Evolutionary conservation across 2,113 vertebrate species (phyloP), one percentile per base, ranked within the genome.

Genomic region (Cathartes aura): DNA sequence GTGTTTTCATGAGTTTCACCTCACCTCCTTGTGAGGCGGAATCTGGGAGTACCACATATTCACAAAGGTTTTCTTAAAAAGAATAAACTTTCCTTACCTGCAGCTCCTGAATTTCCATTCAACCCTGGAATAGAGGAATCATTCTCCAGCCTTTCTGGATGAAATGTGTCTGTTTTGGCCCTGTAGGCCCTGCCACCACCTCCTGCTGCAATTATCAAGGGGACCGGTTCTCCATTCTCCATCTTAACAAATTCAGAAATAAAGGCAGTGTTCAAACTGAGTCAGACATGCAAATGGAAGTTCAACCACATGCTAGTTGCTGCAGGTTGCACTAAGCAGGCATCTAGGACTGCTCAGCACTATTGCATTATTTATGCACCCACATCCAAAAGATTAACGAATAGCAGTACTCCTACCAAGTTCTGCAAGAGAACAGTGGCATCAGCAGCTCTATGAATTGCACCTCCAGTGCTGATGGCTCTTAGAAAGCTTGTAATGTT

Each of bases 171-270:
- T 82, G 97, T 98, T 97, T 98, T 99, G 90, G 98, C 98, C 94
- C 98, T 99, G 89, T 99, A 99, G 89, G 99, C 99, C 71, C 99
- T 98, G 89, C 99, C 99, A 11, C 99, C 99, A 83, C 99, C 99
- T 13, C 99, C 99, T 36, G 99, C 99, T 68, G 99, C 99, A 81
- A 99, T 98, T 97, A 99, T 98, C 95, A 99, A 98, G 58, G 99
- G 99, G 62, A 98, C 92, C 0, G 99, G 98, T 71, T 98, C 97
- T 22, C 98, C 99, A 5, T 98, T 99, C 88, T 99, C 98, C 98
- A 99, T 98, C 99, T 99, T 97, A 92, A 97, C 89, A 66, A 88
- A 83, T 94, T 56, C 58, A 95, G 72, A 96, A 96, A 84, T 24
- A 58, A 83, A 96, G 62, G 3, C 82, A 95, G 68, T 55, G 52